Evolutionary conservation across 1,140 invertebrate species (phyloP), one percentile per base, ranked within the genome.

Genomic region (Dinoponera quadriceps): DNA sequence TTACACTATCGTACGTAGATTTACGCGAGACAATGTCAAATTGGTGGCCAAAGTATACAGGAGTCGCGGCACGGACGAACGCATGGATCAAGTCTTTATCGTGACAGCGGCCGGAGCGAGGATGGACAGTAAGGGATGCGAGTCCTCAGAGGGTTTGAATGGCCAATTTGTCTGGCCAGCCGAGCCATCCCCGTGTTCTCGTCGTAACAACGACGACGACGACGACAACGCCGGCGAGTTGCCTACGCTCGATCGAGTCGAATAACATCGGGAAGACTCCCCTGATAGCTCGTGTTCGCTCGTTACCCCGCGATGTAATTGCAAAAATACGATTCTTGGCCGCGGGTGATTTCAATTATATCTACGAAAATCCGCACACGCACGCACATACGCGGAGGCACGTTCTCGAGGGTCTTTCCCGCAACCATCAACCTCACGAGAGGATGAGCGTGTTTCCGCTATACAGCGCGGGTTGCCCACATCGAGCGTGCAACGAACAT

Each of bases 81-180:
- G 81, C 85, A 83, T 57, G 73, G 72, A 83, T 85, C 71, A 82
- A 49, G 84, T 49, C 69, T 85, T 83, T 85, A 74, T 62, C 57
- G 54, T 71, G 44, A 80, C 60, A 57, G 69, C 38, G 54, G 59
- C 54, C 33, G 22, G 29, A 60, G 49, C 48, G 18, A 83, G 48
- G n/a, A 71, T 38, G 29, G 66, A 83, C 65, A 71, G 55, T 85
- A 83, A 86, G 74, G 81, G 78, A 86, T 84, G 84, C 68, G 81
- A 74, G 69, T 60, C 60, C 66, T 66, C 49, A 51, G 49, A 75
- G 62, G 18, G 68, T 69, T 80, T 72, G 71, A 83, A 69, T 82
- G 71, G 81, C 75, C 86, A 86, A 88, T 85, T 84, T 89, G 84
- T 88, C 62, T 73, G 62, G 14, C 4, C 38, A 51, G 22, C 63